phyloP scores from a whole-genome alignment of 1,140 invertebrate genomes.

The Heliconius eleuchia region DNA sequence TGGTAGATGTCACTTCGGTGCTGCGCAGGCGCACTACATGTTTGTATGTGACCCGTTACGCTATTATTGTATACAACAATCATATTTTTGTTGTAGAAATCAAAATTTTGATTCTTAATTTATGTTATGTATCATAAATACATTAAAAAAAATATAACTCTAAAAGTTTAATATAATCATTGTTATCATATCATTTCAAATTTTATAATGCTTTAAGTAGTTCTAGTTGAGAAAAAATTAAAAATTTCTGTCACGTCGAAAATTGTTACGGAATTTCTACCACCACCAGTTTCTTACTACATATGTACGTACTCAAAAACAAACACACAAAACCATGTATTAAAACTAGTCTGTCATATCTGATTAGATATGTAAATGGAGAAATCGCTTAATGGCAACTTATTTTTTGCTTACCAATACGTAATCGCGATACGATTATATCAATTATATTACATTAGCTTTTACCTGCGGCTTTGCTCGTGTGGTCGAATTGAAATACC shows the following conservation, averaged over 20 bases:
- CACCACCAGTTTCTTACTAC: not conserved
- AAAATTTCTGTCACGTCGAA: not conserved
- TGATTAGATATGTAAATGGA: slow-evolving; percentile 8
- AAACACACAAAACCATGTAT: not conserved
- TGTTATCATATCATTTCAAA: too few species aligned
- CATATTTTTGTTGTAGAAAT: slow-evolving; percentile 15
- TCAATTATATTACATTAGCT: not conserved
- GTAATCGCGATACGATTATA: slow-evolving; percentile 1
- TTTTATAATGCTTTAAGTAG: too few species aligned
- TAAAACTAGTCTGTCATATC: not conserved
- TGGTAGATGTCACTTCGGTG: slow-evolving; percentile 48
- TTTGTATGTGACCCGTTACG: not conserved
- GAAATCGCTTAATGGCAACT: slow-evolving; percentile 3
- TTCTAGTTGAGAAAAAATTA: too few species aligned
- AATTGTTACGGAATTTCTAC: not conserved
- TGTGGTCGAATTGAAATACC: too few species aligned
- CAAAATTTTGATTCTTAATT: not conserved
- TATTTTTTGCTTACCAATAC: slow-evolving; percentile 4
- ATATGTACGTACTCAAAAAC: not conserved
- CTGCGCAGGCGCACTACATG: slow-evolving; percentile 31
- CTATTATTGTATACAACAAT: slow-evolving; percentile 29
- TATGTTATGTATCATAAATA: not conserved
- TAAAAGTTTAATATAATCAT: too few species aligned
- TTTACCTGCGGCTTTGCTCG: too few species aligned
- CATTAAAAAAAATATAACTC: not conserved